Base-by-base conservation (phyloP, 2,113 vertebrate species). In the Tor tambroides region DNA sequence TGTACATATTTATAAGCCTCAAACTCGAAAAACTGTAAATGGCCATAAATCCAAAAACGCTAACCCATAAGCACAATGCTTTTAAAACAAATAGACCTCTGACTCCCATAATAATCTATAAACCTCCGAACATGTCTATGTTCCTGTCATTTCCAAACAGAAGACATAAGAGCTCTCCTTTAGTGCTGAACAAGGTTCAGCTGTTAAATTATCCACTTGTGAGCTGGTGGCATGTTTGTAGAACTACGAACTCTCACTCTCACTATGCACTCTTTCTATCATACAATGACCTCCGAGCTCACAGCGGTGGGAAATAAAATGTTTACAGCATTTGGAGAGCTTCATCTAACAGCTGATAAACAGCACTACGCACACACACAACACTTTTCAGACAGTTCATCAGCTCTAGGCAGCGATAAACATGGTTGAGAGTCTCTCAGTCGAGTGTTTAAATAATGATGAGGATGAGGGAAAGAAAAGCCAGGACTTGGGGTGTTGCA, bases 181-280 rank as follows among this genome's bases (percentile, higher is more conserved):
- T 26, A 49, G 43, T 46, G 9, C 30, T 51, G 65, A 54, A 71
- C 46, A 71, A 49, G 63, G 41, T 72, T 83, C 81, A 72, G 65
- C 81, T 72, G 81, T 26, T 83, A 51, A 72, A 54, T 83, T 46
- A 82, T 82, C 80, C 38, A 82, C 80, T 83, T 83, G n/a, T 83
- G 65, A 30, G 19, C 46, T 35, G 81, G 65, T 72, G 30, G 65
- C 28, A 35, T 72, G 81, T 83, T 83, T 71, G 81, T 83, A 43
- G 28, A 83, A 71, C 26, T 32, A 72, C 65, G 6, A 72, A 86
- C 75, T 79, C 75, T 51, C 59, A 1, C 54, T n/a, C n/a, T n/a
- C n/a, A n/a, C n/a, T n/a, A n/a, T n/a, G 19, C 72, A 77, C 72
- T 21, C 72, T 59, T 49, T 63, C 83, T 41, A 41, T 61, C 54